phyloP scores from a whole-genome alignment of 2,888 invertebrate genomes.

The Euphydryas editha region DNA sequence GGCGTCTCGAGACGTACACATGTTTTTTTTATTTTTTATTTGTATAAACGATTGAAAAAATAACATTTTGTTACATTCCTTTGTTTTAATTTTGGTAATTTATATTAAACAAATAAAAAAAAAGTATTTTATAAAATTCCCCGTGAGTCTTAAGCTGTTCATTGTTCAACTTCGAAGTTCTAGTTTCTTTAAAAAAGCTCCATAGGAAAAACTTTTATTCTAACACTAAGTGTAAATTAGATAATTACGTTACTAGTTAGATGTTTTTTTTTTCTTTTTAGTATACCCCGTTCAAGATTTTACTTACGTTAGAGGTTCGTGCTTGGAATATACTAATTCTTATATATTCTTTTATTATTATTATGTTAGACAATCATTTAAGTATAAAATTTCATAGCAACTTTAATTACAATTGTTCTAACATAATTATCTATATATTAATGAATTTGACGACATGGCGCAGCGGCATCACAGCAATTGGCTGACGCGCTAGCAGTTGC shows the following conservation, averaged over 20 bases:
- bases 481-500: no score
- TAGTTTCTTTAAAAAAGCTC: constrained; percentile 15
- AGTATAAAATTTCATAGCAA: no score
- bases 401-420: no score
- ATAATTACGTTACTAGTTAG: constrained; percentile 17
- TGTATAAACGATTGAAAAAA: no score
- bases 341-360: not conserved
- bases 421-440: no score
- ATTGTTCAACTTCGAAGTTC: constrained; percentile 20
- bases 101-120: not conserved
- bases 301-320: not conserved
- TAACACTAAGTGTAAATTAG: constrained; percentile 27
- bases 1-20: no score
- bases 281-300: not conserved
- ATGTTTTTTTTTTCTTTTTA: constrained; percentile 11
- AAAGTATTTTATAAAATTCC: constrained; percentile 3
- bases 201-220: constrained; percentile 17
- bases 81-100: no score
- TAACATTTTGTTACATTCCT: no score
- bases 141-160: constrained; percentile 20
- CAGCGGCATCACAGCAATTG: no score
- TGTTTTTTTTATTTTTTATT: no score
- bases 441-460: no score
- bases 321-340: constrained; percentile 10
- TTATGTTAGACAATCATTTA: no score